These are phyloP conservation scores for Threskiornis aethiopicus DNA, from an alignment of 2,797 vertebrate genomes.

Conservation along the genomic window DNA sequence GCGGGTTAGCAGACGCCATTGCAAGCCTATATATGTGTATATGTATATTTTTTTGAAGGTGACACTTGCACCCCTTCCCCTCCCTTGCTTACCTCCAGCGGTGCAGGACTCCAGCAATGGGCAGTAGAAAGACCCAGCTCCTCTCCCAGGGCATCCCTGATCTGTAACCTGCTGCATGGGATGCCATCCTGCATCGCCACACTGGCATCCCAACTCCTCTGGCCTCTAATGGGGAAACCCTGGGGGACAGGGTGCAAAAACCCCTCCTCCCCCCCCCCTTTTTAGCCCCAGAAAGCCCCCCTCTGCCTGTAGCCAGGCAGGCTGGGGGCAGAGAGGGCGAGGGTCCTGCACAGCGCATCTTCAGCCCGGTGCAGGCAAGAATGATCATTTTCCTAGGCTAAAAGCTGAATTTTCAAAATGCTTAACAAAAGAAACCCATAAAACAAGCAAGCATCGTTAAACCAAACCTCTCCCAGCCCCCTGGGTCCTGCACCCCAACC, in stretches of 20 bases:
- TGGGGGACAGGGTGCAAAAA: background rate
- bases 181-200: background rate
- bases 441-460: fast-evolving
- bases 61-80: fast-evolving
- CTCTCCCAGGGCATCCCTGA: background rate
- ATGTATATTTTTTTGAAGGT: background rate
- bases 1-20: background rate
- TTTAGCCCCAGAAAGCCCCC: background rate
- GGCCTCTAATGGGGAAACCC: background rate
- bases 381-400: background rate
- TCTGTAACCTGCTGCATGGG: background rate
- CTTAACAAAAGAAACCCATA: background rate
- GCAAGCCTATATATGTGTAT: background rate
- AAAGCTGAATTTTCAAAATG: background rate
- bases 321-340: background rate
- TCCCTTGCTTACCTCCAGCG: background rate
- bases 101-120: background rate
- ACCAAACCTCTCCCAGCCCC: background rate
- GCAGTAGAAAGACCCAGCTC: background rate
- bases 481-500: background rate
- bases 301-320: background rate
- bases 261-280: background rate
- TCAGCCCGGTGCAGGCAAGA: fast-evolving
- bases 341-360: background rate
- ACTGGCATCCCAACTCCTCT: background rate